Percentiles rank a stretch among this genome's conserved stretches.
These are phyloP conservation scores for Globicephala melas DNA, from an alignment of 2,113 vertebrate genomes.

Conservation along the genomic window DNA sequence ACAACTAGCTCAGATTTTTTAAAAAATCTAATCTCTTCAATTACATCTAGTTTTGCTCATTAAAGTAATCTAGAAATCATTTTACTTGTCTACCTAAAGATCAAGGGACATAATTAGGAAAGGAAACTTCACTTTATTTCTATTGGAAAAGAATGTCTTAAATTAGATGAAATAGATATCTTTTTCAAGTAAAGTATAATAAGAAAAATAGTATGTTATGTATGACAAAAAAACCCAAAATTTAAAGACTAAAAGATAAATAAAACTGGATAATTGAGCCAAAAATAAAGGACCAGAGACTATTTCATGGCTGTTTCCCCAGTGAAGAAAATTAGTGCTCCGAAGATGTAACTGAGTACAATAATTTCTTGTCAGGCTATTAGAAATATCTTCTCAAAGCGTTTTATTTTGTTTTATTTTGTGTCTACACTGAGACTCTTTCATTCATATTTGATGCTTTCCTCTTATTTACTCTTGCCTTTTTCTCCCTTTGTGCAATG, in stretches of 20 bases:
- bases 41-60: slow-evolving; percentile 30
- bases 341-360: not conserved
- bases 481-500: not conserved
- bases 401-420: not conserved
- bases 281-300: not conserved
- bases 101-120: slow-evolving; percentile 33
- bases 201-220: not conserved
- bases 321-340: not conserved
- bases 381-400: not conserved
- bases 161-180: slow-evolving; percentile 13
- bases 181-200: slow-evolving; percentile 43
- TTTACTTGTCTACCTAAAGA: slow-evolving; percentile 62
- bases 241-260: slow-evolving; percentile 24
- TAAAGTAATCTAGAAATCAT: slow-evolving; percentile 61
- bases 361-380: not conserved
- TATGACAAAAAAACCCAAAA: not conserved
- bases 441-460: not conserved
- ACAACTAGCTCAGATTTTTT: not conserved
- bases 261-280: not conserved
- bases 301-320: not conserved
- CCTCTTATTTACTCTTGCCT: not conserved
- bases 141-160: slow-evolving; percentile 31
- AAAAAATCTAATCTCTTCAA: not conserved
- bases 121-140: slow-evolving; percentile 45
- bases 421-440: not conserved